Conservation (phyloP, 1,140 invertebrate genomes). For the Drosophila virilis region DNA sequence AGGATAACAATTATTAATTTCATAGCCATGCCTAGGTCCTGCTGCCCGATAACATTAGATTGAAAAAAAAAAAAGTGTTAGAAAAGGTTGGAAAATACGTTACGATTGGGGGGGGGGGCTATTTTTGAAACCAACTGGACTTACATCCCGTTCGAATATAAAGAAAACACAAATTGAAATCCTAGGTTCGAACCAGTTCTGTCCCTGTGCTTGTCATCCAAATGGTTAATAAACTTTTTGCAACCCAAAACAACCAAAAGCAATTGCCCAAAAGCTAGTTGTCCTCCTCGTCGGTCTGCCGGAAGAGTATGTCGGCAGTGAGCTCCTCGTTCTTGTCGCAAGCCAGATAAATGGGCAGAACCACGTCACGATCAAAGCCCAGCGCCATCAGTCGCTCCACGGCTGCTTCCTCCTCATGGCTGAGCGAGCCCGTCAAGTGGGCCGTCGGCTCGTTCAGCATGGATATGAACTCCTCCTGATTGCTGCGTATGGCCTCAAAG, state of each 20-base stretch:
- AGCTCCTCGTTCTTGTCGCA: conserved; percentile 74
- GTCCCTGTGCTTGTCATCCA: neutral
- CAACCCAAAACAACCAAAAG: too few species aligned
- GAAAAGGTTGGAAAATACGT: too few species aligned
- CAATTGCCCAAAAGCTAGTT: conserved; percentile 1
- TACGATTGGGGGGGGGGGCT: too few species aligned
- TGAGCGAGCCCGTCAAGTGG: conserved; percentile 9
- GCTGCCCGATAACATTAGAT: too few species aligned
- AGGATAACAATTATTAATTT: too few species aligned
- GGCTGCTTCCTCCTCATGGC: conserved; percentile 50
- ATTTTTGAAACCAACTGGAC: too few species aligned
- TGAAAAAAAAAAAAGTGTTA: too few species aligned
- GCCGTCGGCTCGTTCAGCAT: conserved; percentile 37
- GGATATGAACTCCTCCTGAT: conserved; percentile 58
- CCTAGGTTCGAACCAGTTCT: too few species aligned
- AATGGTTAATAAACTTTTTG: neutral
- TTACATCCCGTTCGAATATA: too few species aligned
- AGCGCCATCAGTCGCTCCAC: conserved; percentile 65
- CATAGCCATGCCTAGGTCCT: too few species aligned
- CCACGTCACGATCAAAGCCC: conserved; percentile 61
- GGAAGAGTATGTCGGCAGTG: conserved; percentile 68
- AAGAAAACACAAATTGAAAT: too few species aligned
- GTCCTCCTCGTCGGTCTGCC: conserved; percentile 61
- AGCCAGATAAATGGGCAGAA: conserved; percentile 68
- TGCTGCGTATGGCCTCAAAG: conserved; percentile 45